Conservation (phyloP, 2,888 invertebrate species). For the Eupithecia pulchellata region DNA sequence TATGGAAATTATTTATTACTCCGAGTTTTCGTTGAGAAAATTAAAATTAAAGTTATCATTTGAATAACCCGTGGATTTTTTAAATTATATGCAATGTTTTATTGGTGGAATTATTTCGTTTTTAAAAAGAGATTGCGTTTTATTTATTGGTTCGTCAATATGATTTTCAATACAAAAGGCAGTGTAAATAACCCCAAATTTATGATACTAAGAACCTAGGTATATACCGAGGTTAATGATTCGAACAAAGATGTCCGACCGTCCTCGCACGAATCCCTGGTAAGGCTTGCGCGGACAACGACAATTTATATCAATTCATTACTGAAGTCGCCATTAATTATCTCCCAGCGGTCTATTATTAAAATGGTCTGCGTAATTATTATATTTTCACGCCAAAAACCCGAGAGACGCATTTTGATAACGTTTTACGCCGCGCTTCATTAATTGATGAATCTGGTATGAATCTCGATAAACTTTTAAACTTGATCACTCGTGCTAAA, state of each 20-base stretch:
- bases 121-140: not conserved
- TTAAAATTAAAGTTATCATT: not conserved
- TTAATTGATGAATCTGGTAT: slow-evolving; percentile 28
- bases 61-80: not conserved
- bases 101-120: not conserved
- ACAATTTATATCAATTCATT: slow-evolving; percentile 46
- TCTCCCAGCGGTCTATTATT: slow-evolving; percentile 40
- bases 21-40: slow-evolving; percentile 4
- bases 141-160: not conserved
- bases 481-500: too few species aligned
- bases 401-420: slow-evolving; percentile 21
- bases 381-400: slow-evolving; percentile 36
- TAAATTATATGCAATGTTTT: not conserved
- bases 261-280: slow-evolving; percentile 8
- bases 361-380: slow-evolving; percentile 41
- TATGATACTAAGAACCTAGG: not conserved
- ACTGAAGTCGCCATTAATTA: slow-evolving; percentile 40
- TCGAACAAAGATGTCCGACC: not conserved
- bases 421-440: slow-evolving; percentile 16
- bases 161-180: not conserved
- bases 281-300: slow-evolving; percentile 25
- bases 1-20: slow-evolving; percentile 32
- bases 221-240: not conserved
- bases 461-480: not conserved
- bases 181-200: not conserved